phyloP scores from a whole-genome alignment of 2,797 vertebrate genomes.

The Xenops minutus region DNA sequence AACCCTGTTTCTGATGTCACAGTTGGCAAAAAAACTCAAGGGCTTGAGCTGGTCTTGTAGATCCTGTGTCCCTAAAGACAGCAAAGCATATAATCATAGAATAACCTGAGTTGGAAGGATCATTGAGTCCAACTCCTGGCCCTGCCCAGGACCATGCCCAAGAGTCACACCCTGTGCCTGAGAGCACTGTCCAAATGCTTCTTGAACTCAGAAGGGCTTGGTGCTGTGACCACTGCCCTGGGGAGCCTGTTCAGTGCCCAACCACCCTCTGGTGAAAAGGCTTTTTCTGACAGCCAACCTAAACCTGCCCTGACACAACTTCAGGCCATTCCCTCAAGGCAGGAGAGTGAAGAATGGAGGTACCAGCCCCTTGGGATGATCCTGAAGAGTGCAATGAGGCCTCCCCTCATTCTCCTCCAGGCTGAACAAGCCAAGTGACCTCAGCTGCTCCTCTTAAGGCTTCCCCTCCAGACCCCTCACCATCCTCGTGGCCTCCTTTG shows the following conservation, averaged over 20 bases:
- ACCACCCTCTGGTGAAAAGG: background rate
- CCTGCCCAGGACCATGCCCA: background rate
- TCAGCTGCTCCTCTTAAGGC: background rate
- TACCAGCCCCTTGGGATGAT: background rate
- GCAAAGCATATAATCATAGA: background rate
- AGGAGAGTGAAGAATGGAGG: background rate
- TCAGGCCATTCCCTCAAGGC: background rate
- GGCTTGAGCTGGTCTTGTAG: background rate
- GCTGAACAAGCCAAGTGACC: background rate
- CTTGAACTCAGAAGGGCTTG: background rate
- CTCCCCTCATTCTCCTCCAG: background rate
- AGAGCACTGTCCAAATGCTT: fast-evolving
- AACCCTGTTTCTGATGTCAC: background rate
- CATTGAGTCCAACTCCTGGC: fast-evolving
- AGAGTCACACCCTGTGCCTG: background rate
- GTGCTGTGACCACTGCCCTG: background rate
- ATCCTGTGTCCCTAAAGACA: background rate
- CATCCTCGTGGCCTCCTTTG: background rate
- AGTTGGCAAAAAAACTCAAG: background rate
- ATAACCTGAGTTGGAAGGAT: background rate
- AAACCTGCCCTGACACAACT: background rate
- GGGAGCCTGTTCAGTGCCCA: background rate
- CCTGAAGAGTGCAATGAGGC: background rate
- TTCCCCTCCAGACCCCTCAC: background rate
- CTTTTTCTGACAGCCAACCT: background rate